phyloP scores from a whole-genome alignment of 1,140 invertebrate genomes.

The Cotesia vestalis region DNA sequence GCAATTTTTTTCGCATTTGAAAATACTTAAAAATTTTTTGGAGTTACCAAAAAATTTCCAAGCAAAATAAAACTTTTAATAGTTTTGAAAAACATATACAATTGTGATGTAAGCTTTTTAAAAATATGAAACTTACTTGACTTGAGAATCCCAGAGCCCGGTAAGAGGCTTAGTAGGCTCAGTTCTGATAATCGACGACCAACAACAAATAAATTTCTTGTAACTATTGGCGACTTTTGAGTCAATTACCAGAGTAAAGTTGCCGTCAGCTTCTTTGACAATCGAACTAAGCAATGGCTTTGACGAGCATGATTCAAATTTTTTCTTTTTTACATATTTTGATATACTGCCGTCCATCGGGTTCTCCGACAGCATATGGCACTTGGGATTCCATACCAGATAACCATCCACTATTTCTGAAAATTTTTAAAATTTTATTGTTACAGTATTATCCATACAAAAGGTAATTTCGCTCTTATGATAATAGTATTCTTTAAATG shows the following conservation, averaged over 20 bases:
- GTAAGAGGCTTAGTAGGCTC: constrained; percentile 40
- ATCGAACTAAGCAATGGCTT: constrained; percentile 64
- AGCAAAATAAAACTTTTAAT: too few species aligned
- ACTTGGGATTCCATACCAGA: constrained; percentile 75
- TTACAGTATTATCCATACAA: too few species aligned
- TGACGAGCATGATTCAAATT: constrained; percentile 69
- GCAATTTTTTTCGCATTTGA: too few species aligned
- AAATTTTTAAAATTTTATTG: background rate
- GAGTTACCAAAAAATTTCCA: too few species aligned
- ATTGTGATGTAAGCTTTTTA: background rate
- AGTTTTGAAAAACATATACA: too few species aligned
- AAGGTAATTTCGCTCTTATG: background rate
- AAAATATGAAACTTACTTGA: constrained; percentile 60
- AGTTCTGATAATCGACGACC: constrained; percentile 63
- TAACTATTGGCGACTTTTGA: constrained; percentile 49
- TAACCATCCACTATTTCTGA: constrained; percentile 63
- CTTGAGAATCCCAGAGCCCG: constrained; percentile 59
- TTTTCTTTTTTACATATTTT: constrained; percentile 67
- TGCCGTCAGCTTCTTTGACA: constrained; percentile 54
- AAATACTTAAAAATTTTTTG: too few species aligned
- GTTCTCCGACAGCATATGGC: constrained; percentile 75
- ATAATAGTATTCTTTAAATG: background rate
- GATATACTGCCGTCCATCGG: constrained; percentile 74
- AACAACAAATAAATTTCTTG: constrained; percentile 65
- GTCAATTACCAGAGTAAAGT: constrained; percentile 50